phyloP scores from a whole-genome alignment of 2,113 vertebrate species.

The Acanthisitta chloris region DNA sequence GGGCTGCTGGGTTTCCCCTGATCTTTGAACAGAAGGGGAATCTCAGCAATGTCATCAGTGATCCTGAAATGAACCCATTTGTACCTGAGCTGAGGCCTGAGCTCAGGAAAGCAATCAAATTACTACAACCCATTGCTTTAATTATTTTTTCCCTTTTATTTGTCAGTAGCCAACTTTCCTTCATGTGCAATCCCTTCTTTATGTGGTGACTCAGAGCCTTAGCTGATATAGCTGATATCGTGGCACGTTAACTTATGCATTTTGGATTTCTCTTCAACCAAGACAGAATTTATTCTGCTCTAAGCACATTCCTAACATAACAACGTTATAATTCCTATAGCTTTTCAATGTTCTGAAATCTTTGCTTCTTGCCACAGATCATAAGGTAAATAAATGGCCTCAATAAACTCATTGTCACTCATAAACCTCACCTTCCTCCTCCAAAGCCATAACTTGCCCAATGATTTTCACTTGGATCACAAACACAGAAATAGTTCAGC shows the following conservation, averaged over 20 bases:
- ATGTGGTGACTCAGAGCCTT: neutral
- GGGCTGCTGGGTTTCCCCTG: neutral
- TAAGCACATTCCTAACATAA: neutral
- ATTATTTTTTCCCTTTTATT: neutral
- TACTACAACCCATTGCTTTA: neutral
- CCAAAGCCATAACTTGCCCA: slow-evolving; percentile 22
- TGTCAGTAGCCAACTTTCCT: fast-evolving
- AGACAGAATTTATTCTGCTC: neutral
- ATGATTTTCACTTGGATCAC: slow-evolving; percentile 43
- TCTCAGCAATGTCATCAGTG: neutral
- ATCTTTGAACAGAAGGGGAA: neutral
- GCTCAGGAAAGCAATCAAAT: neutral
- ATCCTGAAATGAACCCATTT: neutral
- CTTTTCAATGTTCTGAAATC: neutral
- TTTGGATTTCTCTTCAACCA: neutral
- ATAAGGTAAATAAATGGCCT: neutral
- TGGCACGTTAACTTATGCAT: neutral
- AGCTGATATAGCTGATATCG: neutral
- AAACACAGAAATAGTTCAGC: slow-evolving; percentile 70
- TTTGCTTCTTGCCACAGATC: neutral
- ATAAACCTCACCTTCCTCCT: neutral
- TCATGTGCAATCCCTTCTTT: neutral
- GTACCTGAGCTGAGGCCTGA: neutral
- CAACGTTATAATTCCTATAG: neutral
- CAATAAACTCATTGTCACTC: neutral